Conservation (phyloP, 1,140 invertebrate species). For the Aphis craccivora region DNA sequence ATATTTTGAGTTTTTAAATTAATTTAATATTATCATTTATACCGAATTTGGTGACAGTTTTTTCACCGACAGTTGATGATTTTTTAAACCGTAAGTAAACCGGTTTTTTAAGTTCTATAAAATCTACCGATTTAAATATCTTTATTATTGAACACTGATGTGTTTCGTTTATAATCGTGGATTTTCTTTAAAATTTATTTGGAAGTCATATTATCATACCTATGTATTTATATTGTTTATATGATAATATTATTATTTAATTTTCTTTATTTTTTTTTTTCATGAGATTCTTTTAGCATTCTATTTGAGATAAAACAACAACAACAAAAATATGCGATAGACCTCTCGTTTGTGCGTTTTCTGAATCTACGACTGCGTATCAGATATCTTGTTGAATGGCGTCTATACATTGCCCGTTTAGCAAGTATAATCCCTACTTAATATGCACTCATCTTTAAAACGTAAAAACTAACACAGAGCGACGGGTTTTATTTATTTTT, state of each 20-base stretch:
- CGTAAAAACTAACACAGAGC: neutral
- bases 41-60: neutral
- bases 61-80: neutral
- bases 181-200: neutral
- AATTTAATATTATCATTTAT: neutral
- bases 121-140: neutral
- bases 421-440: neutral
- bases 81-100: neutral
- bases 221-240: neutral
- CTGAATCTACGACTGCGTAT: neutral
- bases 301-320: neutral
- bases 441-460: neutral
- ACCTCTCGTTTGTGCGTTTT: neutral
- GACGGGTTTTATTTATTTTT: neutral
- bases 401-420: neutral
- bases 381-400: neutral
- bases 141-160: neutral
- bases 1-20: neutral
- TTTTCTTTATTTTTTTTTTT: neutral
- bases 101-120: neutral
- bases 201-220: neutral
- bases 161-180: neutral
- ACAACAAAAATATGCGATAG: neutral
- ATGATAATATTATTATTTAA: neutral
- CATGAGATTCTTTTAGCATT: neutral